Base-by-base conservation (phyloP, 2,888 invertebrate species). In the Temnothorax ravouxi region DNA sequence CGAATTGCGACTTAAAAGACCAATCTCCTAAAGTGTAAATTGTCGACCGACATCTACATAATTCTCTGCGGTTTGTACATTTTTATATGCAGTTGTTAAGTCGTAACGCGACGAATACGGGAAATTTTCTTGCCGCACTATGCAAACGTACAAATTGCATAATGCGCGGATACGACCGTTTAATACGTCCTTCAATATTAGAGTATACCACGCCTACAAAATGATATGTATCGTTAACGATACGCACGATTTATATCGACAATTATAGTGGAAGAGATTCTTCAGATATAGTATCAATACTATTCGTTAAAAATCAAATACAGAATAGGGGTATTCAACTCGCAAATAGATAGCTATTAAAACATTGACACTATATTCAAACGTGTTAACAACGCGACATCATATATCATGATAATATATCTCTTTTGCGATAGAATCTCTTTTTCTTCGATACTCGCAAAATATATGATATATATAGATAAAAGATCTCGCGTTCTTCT, bases 111-210 rank as follows among this genome's bases (percentile, higher is more conserved):
- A 50, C 25, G 50, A 79, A 47, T 50, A 71, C 21, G 47, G 47
- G 71, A 79, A 69, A 79, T 71, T 69, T 50, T 69, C 79, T 25
- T 34, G 11, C 15, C 18, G 15, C 9, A 3, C 38, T 21, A 59
- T 69, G 47, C 59, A 69, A 79, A 59, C 4, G 34, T 38, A 50
- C 21, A 79, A 79, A 79, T 79, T 79, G 79, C 79, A 79, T 79
- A 71, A 79, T 79, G 38, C 38, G 38, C 69, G 69, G 79, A 79
- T 71, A 38, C 38, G 25, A 38, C 38, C 71, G 18, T 69, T 79
- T 79, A 79, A 79, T 69, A 3, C 34, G 79, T 61, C 59, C 79
- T 79, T 79, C 69, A 59, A 38, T 59, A n/a, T n/a, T n/a, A 47
- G 38, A 56, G 47, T n/a, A 56, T n/a, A 56, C 25, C 29, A 79